Conservation (phyloP, 1,140 invertebrate genomes). For the Drosophila seguyi region DNA sequence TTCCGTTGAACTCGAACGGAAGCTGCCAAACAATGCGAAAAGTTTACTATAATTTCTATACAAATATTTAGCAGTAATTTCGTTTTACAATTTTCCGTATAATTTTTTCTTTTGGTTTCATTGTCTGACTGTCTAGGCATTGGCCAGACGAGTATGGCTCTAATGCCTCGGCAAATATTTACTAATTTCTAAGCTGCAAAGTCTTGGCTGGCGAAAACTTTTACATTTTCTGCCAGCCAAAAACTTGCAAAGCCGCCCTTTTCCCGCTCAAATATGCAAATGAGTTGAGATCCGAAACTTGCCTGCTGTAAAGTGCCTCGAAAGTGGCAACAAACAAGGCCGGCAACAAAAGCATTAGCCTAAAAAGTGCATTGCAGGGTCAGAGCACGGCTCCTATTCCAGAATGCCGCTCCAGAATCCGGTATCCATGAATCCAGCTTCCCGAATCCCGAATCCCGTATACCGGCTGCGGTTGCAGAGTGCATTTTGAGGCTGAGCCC, state of each 20-base stretch:
- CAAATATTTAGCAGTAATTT: conserved; percentile 48
- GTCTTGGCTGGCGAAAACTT: conserved; percentile 11
- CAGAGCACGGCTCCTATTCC: neutral
- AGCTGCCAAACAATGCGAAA: conserved; percentile 38
- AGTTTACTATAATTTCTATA: conserved; percentile 33
- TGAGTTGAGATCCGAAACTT: conserved; percentile 46
- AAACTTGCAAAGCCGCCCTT: conserved; percentile 30
- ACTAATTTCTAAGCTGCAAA: conserved; percentile 50
- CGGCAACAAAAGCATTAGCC: conserved; percentile 67
- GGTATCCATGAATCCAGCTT: conserved; percentile 5
- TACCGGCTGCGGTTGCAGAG: conserved; percentile 47
- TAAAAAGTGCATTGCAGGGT: conserved; percentile 63
- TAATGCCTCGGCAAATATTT: conserved; percentile 54
- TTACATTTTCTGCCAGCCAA: conserved; percentile 55
- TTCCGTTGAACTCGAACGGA: conserved; percentile 34
- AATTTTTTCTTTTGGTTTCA: neutral
- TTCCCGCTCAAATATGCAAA: conserved; percentile 74
- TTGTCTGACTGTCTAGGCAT: conserved; percentile 23
- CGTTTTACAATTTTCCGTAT: neutral
- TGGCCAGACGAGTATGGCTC: conserved; percentile 33
- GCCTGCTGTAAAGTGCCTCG: conserved; percentile 64
- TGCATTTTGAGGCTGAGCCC: conserved; percentile 51
- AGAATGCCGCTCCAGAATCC: conserved; percentile 7
- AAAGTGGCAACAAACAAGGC: conserved; percentile 56
- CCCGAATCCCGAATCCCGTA: conserved; percentile 18